Percentiles rank a stretch among this genome's conserved stretches.
Evolutionary conservation across 2,888 invertebrate genomes (phyloP).

Genomic region (Rhagium mordax): DNA sequence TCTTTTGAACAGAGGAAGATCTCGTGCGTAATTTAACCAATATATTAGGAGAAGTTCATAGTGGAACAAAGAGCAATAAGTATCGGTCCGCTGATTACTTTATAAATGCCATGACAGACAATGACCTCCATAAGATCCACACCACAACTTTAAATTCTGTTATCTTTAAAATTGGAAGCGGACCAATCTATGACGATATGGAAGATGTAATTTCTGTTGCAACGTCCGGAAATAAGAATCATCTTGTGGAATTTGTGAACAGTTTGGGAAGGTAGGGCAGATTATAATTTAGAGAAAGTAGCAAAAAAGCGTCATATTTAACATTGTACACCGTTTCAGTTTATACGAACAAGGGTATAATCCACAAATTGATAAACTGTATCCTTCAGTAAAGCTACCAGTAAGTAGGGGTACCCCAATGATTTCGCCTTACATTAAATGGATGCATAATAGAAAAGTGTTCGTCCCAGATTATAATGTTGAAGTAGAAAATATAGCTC

Average conservation of each 20-base stretch:
- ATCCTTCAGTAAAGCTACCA: slow-evolving; percentile 83
- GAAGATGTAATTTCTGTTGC: no score
- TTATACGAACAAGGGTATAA: slow-evolving; percentile 84
- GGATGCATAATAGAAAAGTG: slow-evolving; percentile 85
- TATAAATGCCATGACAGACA: no score
- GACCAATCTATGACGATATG: no score
- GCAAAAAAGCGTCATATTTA: no score
- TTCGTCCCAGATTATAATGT: not conserved
- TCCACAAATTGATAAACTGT: slow-evolving; percentile 81
- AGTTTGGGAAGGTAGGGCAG: no score
- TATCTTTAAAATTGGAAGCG: no score
- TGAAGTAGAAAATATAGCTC: no score
- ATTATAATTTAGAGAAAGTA: not conserved
- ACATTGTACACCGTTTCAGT: slow-evolving; percentile 68
- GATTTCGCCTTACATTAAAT: slow-evolving; percentile 81
- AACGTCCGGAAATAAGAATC: not conserved
- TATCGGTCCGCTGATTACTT: no score
- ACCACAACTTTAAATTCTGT: no score
- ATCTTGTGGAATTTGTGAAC: no score
- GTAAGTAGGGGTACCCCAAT: slow-evolving; percentile 76
- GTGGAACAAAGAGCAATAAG: not conserved
- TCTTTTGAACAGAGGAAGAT: not conserved
- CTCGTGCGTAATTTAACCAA: not conserved
- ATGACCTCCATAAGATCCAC: no score
- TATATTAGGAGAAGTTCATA: no score